These are phyloP conservation scores for Petrocephalus sullivani DNA, from an alignment of 2,797 vertebrate species.

Conservation along the genomic window DNA sequence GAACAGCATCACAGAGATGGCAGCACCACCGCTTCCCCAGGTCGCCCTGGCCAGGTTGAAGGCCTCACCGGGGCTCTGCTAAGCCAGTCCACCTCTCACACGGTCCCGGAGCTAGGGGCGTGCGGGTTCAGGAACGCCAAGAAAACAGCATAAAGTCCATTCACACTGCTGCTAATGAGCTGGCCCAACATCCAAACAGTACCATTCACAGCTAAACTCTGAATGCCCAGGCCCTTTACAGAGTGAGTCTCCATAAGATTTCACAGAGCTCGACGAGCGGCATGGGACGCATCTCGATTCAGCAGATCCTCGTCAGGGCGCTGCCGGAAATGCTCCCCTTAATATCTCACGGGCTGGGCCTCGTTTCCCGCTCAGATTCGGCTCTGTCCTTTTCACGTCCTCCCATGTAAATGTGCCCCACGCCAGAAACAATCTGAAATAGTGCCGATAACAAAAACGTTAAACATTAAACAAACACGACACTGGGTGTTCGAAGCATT, in stretches of 20 bases:
- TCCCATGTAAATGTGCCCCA: neutral
- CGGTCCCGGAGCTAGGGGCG: neutral
- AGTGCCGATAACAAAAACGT: neutral
- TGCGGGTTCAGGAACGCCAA: neutral
- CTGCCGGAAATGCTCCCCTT: neutral
- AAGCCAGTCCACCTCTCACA: neutral
- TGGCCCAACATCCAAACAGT: neutral
- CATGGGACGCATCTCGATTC: neutral
- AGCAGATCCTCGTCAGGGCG: neutral
- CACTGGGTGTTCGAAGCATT: too few relatives aligned
- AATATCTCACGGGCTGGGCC: neutral
- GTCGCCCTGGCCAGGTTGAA: neutral
- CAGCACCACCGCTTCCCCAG: neutral
- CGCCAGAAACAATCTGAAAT: neutral
- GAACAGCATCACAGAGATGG: neutral
- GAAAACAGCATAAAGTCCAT: neutral
- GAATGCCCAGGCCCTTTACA: neutral
- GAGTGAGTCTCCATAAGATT: neutral
- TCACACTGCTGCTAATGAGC: neutral
- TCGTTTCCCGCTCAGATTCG: neutral
- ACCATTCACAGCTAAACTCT: neutral
- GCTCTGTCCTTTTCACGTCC: neutral
- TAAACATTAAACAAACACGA: neutral
- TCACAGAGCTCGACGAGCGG: neutral
- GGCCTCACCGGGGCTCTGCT: neutral